Base-by-base conservation (phyloP, 2,797 vertebrate genomes). In the Coendou prehensilis region DNA sequence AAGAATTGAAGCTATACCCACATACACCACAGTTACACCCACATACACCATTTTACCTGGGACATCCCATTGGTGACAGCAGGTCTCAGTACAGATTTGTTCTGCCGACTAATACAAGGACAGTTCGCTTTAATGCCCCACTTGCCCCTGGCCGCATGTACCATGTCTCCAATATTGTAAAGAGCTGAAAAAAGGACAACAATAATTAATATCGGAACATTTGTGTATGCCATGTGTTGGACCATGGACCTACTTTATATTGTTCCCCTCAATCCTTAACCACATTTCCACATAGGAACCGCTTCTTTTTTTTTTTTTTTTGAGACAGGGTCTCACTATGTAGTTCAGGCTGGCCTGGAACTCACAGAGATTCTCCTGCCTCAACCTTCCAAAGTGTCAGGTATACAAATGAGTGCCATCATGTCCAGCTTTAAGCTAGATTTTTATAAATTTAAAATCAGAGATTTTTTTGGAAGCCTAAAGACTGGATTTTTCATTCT, bases 81-180 rank as follows among this genome's bases (percentile, higher is more conserved):
- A 23, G 99, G 99, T 97, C 99, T 99, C 97, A 99, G 98, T 54
- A 99, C 98, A 1, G 99, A 99, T 98, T 99, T 99, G 94, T 97
- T 99, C 97, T 99, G 99, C 96, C 99, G 99, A 98, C 98, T 99
- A 97, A 99, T 99, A 98, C 99, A 99, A 0, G 99, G 99, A 97
- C 99, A 99, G 80, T 99, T 99, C 23, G 99, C 99, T 99, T 99
- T 99, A 98, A 99, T 99, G 93, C 99, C 99, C 99, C 99, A 99
- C 95, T 99, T 99, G 89, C 99, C 99, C 98, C 99, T 99, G 50
- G 99, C 99, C 97, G 99, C 99, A 89, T 99, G 99, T 95, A 99
- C 99, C 99, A 99, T 99, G 98, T 99, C 99, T 96, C 99, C 99
- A 97, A 99, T 99, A 98, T 99, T 99, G 98, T 99, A 99, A 95